A percentile compares a stretch with the other conserved stretches of the same genome.
Evolutionary conservation across 2,113 vertebrate species (phyloP).

Genomic region (Ptyas mucosa): DNA sequence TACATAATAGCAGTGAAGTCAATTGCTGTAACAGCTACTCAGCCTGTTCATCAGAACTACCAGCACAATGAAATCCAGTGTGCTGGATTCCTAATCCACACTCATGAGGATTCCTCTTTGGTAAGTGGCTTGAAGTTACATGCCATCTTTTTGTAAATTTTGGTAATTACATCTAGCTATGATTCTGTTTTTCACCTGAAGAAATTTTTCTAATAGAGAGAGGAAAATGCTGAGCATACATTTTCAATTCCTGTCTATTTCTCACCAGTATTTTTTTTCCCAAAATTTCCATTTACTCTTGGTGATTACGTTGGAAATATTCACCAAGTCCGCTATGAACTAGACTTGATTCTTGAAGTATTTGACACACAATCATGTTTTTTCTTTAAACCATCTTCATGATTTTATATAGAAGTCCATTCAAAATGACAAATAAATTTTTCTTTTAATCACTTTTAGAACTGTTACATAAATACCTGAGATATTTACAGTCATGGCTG

Average conservation of each 20-base stretch:
- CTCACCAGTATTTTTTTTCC: neutral
- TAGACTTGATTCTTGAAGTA: neutral
- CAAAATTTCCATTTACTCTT: neutral
- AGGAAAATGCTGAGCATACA: neutral
- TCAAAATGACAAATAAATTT: neutral
- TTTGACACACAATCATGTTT: neutral
- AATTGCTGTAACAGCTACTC: constrained; percentile 50
- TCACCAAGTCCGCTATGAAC: neutral
- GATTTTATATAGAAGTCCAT: neutral
- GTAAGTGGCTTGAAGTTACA: constrained; percentile 54
- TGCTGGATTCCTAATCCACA: constrained; percentile 71
- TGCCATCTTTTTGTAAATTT: neutral
- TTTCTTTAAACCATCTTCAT: neutral
- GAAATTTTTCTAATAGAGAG: neutral
- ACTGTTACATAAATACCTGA: neutral
- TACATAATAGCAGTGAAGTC: constrained; percentile 69
- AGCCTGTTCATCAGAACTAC: constrained; percentile 48
- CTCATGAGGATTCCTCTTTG: constrained; percentile 44
- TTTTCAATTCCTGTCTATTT: neutral
- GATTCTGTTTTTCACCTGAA: neutral
- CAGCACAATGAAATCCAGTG: constrained; percentile 67
- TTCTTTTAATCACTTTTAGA: neutral
- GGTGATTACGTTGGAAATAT: neutral
- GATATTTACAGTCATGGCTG: no score
- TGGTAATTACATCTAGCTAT: neutral